These are phyloP conservation scores for Neotoxoptera formosana DNA, from an alignment of 1,140 invertebrate genomes.

Conservation along the genomic window DNA sequence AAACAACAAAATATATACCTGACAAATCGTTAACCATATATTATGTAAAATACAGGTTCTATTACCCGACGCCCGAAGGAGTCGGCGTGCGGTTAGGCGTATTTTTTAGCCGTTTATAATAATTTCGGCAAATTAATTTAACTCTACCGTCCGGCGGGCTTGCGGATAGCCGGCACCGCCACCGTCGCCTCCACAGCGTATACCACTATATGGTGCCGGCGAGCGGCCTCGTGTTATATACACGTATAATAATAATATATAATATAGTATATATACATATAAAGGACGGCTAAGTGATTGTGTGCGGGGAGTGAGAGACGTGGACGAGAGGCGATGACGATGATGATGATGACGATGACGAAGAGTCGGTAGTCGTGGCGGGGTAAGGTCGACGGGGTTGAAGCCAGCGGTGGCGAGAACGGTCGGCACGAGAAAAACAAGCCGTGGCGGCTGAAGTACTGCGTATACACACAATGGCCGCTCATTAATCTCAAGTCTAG, in stretches of 20 bases:
- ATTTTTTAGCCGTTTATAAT: not conserved
- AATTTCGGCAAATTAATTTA: not conserved
- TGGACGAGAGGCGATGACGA: not conserved
- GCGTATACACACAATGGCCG: not conserved
- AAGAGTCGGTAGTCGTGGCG: not conserved
- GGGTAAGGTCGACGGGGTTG: not conserved
- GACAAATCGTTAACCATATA: not conserved
- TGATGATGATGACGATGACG: not conserved
- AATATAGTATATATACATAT: not conserved
- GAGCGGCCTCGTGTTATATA: not conserved
- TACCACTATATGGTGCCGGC: too few species aligned
- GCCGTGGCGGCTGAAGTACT: not conserved
- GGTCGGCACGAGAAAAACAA: constrained; percentile 7
- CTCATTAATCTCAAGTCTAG: not conserved
- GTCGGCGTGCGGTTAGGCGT: not conserved
- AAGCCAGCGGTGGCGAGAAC: not conserved
- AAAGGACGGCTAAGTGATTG: not conserved
- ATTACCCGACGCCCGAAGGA: not conserved
- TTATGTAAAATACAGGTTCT: not conserved
- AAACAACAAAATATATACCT: not conserved
- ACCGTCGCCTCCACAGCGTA: too few species aligned
- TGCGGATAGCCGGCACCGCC: not conserved
- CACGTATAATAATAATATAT: not conserved
- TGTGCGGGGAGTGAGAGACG: not conserved
- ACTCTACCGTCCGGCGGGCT: not conserved